Percentiles rank a stretch among this genome's conserved stretches.
Conservation (phyloP, 1,140 invertebrate genomes). For the Liolophura sinensis region DNA sequence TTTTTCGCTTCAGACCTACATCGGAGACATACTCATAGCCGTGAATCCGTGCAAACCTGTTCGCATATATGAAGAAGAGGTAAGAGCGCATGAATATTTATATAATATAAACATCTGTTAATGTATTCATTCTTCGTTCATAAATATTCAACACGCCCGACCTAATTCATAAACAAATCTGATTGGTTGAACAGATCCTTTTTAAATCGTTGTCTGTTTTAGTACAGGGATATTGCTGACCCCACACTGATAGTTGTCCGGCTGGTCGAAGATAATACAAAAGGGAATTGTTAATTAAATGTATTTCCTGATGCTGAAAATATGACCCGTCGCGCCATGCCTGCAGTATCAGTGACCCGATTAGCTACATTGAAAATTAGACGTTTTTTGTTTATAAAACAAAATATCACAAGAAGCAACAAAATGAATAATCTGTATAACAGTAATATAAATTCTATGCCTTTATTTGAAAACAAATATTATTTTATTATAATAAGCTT, state of each 20-base stretch:
- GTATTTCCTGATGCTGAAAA: no score
- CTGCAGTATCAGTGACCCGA: no score
- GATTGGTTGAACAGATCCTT: not conserved
- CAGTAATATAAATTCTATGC: no score
- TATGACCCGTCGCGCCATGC: no score
- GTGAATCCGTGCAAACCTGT: constrained; percentile 79
- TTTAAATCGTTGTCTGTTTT: not conserved
- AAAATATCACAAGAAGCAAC: no score
- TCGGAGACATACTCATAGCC: constrained; percentile 81
- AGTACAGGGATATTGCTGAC: not conserved
- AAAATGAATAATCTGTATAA: no score
- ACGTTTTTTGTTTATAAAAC: no score
- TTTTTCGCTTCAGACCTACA: constrained; percentile 70
- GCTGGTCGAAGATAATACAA: no score
- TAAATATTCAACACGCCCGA: constrained; percentile 4
- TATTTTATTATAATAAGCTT: no score
- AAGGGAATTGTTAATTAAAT: no score
- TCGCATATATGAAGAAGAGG: constrained; percentile 72
- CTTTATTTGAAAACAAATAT: no score
- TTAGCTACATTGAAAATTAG: no score
- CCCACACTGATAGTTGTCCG: not conserved
- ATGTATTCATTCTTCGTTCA: not conserved
- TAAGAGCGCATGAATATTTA: constrained; percentile 73
- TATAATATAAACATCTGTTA: not conserved
- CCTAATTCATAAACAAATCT: not conserved